phyloP scores from a whole-genome alignment of 2,113 vertebrate species.

The Aphelocoma coerulescens region DNA sequence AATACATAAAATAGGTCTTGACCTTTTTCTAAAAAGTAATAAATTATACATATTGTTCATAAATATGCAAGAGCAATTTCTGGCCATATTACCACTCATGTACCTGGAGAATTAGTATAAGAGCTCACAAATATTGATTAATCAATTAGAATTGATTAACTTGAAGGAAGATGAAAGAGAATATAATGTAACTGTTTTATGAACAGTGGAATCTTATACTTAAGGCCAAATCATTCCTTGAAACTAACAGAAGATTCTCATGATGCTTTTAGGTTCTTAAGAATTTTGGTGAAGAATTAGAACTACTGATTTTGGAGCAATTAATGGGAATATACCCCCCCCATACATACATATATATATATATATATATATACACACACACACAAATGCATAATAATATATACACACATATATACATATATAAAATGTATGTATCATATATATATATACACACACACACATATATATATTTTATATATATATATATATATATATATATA shows the following conservation, averaged over 20 bases:
- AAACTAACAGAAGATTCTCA: background rate
- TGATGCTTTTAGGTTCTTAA: background rate
- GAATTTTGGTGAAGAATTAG: background rate
- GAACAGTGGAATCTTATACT: background rate
- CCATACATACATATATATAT: too few relatives aligned
- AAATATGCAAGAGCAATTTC: slow-evolving; percentile 2
- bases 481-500: background rate
- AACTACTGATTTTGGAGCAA: background rate
- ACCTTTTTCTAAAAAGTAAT: background rate
- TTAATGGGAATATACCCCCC: background rate
- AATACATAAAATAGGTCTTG: background rate
- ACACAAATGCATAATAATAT: background rate
- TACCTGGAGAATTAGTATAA: background rate
- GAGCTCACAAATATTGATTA: slow-evolving; percentile 8
- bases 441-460: too few relatives aligned
- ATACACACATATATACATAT: background rate
- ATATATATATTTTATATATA: too few relatives aligned
- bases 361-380: background rate
- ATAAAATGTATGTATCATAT: background rate
- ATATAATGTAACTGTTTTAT: background rate
- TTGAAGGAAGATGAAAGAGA: background rate
- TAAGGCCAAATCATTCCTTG: background rate
- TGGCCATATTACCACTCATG: background rate
- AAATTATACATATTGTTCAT: background rate
- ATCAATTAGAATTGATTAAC: slow-evolving; percentile 1